A percentile compares a stretch with the other conserved stretches of the same genome.
Evolutionary conservation across 2,888 invertebrate genomes (phyloP).

Genomic region (Galerucella nymphaeae): DNA sequence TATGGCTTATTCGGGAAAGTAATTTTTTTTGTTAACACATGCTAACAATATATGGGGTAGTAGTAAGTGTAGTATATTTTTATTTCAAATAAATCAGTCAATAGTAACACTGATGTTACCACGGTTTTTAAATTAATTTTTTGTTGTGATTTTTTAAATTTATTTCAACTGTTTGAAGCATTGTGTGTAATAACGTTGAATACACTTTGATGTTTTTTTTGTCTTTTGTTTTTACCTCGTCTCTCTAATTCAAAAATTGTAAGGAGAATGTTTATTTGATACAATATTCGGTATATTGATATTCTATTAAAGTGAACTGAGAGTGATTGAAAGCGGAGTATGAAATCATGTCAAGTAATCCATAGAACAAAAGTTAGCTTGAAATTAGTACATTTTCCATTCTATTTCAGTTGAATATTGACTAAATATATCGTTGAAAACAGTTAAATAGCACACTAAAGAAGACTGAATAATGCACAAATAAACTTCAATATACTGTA

Average conservation of each 20-base stretch:
- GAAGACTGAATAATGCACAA: too few relatives aligned
- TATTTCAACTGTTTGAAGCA: background rate
- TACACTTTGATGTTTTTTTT: background rate
- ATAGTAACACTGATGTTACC: background rate
- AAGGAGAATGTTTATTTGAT: background rate
- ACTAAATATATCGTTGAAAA: too few relatives aligned
- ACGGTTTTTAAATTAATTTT: background rate
- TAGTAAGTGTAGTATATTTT: conserved; percentile 31
- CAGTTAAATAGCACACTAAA: too few relatives aligned
- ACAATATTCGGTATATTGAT: too few relatives aligned
- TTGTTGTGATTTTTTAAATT: background rate
- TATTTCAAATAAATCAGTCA: conserved; percentile 29
- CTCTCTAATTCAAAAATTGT: background rate
- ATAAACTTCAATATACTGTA: too few relatives aligned
- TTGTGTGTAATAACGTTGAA: conserved; percentile 3
- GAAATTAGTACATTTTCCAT: too few relatives aligned
- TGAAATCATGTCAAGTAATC: too few relatives aligned
- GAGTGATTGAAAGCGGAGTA: too few relatives aligned
- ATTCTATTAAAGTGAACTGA: too few relatives aligned
- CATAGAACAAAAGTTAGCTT: too few relatives aligned
- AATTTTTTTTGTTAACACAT: conserved; percentile 41
- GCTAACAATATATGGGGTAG: conserved; percentile 20
- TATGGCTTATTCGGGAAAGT: conserved; percentile 60
- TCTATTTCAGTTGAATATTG: too few relatives aligned
- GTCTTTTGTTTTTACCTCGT: background rate